phyloP scores from a whole-genome alignment of 1,140 invertebrate species.

The Olivierus martensii region DNA sequence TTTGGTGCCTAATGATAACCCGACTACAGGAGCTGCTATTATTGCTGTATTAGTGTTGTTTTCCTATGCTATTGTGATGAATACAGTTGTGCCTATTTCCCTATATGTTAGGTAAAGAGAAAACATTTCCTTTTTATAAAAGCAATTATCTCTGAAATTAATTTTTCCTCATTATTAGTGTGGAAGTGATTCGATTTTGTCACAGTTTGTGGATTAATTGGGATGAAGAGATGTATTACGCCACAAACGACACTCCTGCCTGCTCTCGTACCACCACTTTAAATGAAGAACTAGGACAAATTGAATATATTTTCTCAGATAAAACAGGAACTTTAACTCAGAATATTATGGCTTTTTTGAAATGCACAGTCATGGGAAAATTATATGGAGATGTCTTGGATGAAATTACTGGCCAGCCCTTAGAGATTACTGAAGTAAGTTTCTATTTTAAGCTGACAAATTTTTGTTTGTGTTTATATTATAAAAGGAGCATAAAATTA shows the following conservation, averaged over 20 bases:
- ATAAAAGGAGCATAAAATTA: too few species aligned
- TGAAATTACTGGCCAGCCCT: constrained; percentile 64
- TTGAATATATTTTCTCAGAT: constrained; percentile 99
- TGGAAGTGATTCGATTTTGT: constrained; percentile 88
- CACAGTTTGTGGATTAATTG: constrained; percentile 96
- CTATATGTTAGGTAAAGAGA: constrained; percentile 58
- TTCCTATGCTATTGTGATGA: constrained; percentile 97
- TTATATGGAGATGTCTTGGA: constrained; percentile 88
- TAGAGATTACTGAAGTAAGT: constrained; percentile 68
- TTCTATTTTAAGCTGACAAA: constrained; percentile 1
- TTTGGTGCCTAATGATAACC: constrained; percentile 58
- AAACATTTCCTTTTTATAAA: not conserved
- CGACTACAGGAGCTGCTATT: constrained; percentile 66
- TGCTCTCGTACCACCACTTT: constrained; percentile 94
- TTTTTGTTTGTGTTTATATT: too few species aligned
- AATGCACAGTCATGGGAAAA: constrained; percentile 86
- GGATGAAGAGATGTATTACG: constrained; percentile 77
- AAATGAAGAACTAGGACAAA: constrained; percentile 97
- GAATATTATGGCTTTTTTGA: constrained; percentile 99
- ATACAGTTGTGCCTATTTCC: constrained; percentile 99
- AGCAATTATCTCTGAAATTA: too few species aligned
- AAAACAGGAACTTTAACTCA: constrained; percentile 98
- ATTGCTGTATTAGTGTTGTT: constrained; percentile 96
- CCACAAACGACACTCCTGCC: constrained; percentile 58
- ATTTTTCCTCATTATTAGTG: constrained; percentile 46